A percentile compares a stretch with the other conserved stretches of the same genome.
These are phyloP conservation scores for Abrostola triplasia DNA, from an alignment of 2,888 invertebrate species.

Conservation along the genomic window DNA sequence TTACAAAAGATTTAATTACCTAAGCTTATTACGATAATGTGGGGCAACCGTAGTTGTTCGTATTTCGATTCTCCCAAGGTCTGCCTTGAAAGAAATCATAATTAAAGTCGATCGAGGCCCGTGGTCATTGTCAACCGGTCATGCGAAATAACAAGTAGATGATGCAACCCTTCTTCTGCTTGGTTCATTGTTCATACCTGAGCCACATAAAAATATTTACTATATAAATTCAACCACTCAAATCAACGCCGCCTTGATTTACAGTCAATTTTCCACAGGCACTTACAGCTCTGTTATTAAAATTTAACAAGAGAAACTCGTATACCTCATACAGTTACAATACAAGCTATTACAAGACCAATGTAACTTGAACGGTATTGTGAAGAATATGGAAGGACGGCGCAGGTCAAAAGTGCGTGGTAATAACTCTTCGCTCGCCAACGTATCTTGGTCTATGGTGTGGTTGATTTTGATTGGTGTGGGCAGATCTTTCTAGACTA, in stretches of 20 bases:
- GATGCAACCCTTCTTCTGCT: constrained; percentile 17
- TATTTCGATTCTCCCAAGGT: neutral
- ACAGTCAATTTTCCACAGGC: constrained; percentile 28
- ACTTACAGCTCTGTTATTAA: constrained; percentile 63
- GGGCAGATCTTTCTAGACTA: constrained; percentile 63
- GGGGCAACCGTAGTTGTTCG: neutral
- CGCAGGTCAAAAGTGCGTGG: constrained; percentile 68
- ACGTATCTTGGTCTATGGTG: constrained; percentile 57
- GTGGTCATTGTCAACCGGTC: constrained; percentile 38
- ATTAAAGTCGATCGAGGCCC: constrained; percentile 33
- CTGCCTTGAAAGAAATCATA: constrained; percentile 19
- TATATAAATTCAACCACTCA: constrained; percentile 25
- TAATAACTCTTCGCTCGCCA: constrained; percentile 64
- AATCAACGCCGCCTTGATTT: constrained; percentile 34
- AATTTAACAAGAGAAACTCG: constrained; percentile 70
- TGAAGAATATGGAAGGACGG: constrained; percentile 63
- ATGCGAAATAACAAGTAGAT: constrained; percentile 17
- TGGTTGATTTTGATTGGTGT: constrained; percentile 51
- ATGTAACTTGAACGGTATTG: constrained; percentile 62
- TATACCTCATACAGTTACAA: constrained; percentile 68
- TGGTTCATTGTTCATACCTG: constrained; percentile 4
- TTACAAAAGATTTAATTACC: neutral
- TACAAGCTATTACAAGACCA: constrained; percentile 63
- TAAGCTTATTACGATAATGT: constrained; percentile 1
- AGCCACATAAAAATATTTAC: constrained; percentile 8